These are phyloP conservation scores for Cotesia congregata DNA, from an alignment of 2,888 invertebrate species.

Conservation along the genomic window DNA sequence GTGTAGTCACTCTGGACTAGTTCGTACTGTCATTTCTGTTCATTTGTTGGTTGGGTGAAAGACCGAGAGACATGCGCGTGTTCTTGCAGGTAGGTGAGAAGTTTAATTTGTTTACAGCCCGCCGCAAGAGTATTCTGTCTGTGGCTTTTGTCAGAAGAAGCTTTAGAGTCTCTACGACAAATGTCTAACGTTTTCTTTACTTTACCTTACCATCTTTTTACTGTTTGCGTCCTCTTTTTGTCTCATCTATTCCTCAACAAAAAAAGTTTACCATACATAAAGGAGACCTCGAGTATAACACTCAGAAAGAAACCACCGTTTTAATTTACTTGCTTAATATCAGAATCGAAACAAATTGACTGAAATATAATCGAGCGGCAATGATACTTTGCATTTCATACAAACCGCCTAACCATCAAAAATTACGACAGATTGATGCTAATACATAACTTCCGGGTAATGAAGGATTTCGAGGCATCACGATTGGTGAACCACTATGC, in stretches of 20 bases:
- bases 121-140: slow-evolving; percentile 11
- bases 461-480: slow-evolving; percentile 22
- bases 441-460: slow-evolving; percentile 22
- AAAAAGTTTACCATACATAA: background rate
- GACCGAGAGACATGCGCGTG: slow-evolving; percentile 10
- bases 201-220: background rate
- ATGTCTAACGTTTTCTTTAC: background rate
- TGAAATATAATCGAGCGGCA: background rate
- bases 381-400: background rate
- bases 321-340: background rate
- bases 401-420: background rate
- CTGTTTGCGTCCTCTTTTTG: background rate
- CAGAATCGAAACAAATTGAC: background rate
- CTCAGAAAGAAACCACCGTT: background rate
- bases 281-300: background rate
- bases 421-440: slow-evolving; percentile 24
- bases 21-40: background rate
- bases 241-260: background rate
- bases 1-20: background rate
- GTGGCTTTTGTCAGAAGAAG: slow-evolving; percentile 1
- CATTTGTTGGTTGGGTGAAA: slow-evolving; percentile 3
- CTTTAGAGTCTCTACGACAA: slow-evolving; percentile 24
- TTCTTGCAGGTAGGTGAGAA: slow-evolving; percentile 29
- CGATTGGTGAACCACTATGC: slow-evolving; percentile 22
- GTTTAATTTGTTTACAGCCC: slow-evolving; percentile 36